Conservation (phyloP, 1,140 invertebrate species). For the Zaprionus gabonicus region DNA sequence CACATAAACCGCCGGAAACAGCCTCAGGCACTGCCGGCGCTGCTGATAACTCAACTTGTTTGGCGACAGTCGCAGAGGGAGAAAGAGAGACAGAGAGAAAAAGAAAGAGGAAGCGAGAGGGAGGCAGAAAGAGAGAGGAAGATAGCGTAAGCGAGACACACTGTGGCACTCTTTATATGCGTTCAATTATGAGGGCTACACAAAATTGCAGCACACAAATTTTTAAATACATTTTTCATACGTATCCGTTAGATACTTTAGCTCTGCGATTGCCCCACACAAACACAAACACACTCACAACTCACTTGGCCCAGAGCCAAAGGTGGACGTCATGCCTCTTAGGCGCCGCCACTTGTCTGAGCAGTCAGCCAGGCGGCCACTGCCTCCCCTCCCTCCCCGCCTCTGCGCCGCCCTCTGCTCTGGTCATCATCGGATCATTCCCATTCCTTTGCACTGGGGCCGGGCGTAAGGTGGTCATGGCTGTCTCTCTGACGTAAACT, state of each 20-base stretch:
- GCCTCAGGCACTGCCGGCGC: conserved; percentile 32
- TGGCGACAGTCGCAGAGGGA: conserved; percentile 28
- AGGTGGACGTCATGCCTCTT: conserved; percentile 65
- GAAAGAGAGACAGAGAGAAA: not conserved
- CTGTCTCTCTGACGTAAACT: conserved; percentile 66
- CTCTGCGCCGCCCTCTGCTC: not conserved
- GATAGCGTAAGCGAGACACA: not conserved
- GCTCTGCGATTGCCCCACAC: conserved; percentile 35
- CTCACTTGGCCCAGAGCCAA: conserved; percentile 64
- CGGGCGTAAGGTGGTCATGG: conserved; percentile 64
- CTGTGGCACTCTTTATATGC: conserved; percentile 1
- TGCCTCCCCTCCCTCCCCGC: conserved; percentile 4
- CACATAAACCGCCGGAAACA: conserved; percentile 57
- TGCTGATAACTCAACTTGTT: conserved; percentile 37
- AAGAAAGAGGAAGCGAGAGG: not conserved
- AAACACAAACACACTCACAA: no score
- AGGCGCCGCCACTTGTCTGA: conserved; percentile 59
- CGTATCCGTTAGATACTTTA: not conserved
- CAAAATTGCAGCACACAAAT: conserved; percentile 37
- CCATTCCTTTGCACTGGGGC: not conserved
- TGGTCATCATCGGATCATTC: conserved; percentile 15
- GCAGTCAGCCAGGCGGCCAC: conserved; percentile 33
- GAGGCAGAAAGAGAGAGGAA: not conserved
- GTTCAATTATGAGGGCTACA: conserved; percentile 35
- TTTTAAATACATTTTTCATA: conserved; percentile 3